phyloP scores from a whole-genome alignment of 2,888 invertebrate genomes.

The Drosophila antonietae region DNA sequence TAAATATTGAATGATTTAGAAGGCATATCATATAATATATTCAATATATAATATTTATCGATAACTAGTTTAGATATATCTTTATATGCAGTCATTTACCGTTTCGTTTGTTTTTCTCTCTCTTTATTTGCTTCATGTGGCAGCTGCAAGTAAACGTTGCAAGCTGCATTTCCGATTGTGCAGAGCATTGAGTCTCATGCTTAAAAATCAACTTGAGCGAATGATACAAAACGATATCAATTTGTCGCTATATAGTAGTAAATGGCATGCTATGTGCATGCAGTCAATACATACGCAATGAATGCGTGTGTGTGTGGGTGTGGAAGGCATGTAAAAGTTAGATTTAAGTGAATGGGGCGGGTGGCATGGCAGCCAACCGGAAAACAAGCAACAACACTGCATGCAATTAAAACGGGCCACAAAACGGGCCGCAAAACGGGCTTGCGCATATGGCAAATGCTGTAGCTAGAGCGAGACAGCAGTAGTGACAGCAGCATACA shows the following conservation, averaged over 20 bases:
- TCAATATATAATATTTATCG: not conserved
- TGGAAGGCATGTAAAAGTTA: not conserved
- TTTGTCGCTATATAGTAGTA: slow-evolving; percentile 76
- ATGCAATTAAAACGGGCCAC: slow-evolving; percentile 64
- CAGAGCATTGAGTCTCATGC: slow-evolving; percentile 60
- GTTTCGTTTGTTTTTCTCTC: not conserved
- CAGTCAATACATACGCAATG: slow-evolving; percentile 9
- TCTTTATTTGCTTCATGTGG: not conserved
- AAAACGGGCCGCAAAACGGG: slow-evolving; percentile 38
- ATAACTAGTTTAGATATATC: not conserved
- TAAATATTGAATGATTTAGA: no score
- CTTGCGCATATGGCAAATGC: slow-evolving; percentile 20
- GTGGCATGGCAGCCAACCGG: slow-evolving; percentile 80
- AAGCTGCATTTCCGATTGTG: slow-evolving; percentile 36
- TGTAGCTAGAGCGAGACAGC: slow-evolving; percentile 48
- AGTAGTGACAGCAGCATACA: slow-evolving; percentile 41
- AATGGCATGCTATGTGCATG: slow-evolving; percentile 45
- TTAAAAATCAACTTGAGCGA: slow-evolving; percentile 80
- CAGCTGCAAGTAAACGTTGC: slow-evolving; percentile 30
- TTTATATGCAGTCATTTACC: not conserved
- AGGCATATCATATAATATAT: not conserved
- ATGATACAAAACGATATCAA: slow-evolving; percentile 78
- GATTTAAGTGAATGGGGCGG: slow-evolving; percentile 11
- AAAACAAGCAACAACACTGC: slow-evolving; percentile 83
- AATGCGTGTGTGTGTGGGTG: not conserved